These are phyloP conservation scores for Bicyclus anynana DNA, from an alignment of 1,140 invertebrate genomes.

Conservation along the genomic window DNA sequence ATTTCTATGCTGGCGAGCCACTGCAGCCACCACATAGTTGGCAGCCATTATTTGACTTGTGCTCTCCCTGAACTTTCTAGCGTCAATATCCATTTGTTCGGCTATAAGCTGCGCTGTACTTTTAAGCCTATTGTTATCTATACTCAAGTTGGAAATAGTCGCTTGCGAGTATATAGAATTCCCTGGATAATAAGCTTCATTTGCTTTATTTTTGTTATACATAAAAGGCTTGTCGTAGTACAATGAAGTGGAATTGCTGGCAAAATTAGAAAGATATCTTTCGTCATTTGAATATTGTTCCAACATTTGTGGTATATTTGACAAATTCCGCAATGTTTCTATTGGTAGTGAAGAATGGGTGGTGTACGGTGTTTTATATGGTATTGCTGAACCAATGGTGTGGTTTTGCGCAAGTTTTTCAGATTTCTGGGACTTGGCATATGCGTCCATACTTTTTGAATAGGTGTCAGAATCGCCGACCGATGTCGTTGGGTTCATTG, in stretches of 20 bases:
- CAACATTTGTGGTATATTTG: slow-evolving; percentile 79
- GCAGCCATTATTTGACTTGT: slow-evolving; percentile 77
- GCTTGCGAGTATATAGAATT: slow-evolving; percentile 55
- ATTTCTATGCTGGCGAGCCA: slow-evolving; percentile 68
- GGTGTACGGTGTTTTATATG: slow-evolving; percentile 64
- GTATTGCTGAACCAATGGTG: slow-evolving; percentile 45
- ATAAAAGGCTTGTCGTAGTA: slow-evolving; percentile 75
- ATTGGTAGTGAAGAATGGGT: slow-evolving; percentile 56
- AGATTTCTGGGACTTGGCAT: slow-evolving; percentile 50
- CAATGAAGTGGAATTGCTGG: slow-evolving; percentile 51
- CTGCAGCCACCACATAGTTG: slow-evolving; percentile 77
- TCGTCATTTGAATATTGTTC: slow-evolving; percentile 79
- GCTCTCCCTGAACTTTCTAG: slow-evolving; percentile 79
- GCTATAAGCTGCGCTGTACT: slow-evolving; percentile 76
- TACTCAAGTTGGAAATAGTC: slow-evolving; percentile 42
- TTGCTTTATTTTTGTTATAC: slow-evolving; percentile 72
- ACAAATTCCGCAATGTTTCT: slow-evolving; percentile 73
- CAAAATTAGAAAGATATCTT: slow-evolving; percentile 66
- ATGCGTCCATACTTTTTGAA: slow-evolving; percentile 47
- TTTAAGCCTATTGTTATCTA: slow-evolving; percentile 52
- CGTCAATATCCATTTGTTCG: slow-evolving; percentile 79
- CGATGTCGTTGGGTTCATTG: slow-evolving; percentile 34
- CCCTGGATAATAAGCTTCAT: slow-evolving; percentile 48
- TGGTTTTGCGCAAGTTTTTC: slow-evolving; percentile 59
- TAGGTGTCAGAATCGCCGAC: slow-evolving; percentile 37